Base-by-base conservation (phyloP, 2,113 vertebrate species). In the Columbina picui region DNA sequence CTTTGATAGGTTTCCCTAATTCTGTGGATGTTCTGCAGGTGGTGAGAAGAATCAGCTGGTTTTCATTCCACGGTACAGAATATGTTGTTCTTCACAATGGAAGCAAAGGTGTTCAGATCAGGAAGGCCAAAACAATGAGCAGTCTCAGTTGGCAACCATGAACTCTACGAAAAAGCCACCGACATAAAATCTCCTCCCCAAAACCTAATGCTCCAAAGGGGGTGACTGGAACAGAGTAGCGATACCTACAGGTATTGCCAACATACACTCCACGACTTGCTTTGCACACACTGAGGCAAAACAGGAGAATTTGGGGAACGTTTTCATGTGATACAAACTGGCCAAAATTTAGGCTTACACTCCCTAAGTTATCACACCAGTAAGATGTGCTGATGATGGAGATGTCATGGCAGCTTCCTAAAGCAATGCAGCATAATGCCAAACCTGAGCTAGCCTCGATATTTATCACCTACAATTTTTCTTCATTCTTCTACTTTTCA, bases 1-100 rank as follows among this genome's bases (percentile, higher is more conserved):
- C 32, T 89, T 96, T 77, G 91, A 34, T 69, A 86, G 2, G 1
- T 77, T 87, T 84, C 60, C 9, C 12, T 57, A 17, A n/a, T 84
- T 80, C 57, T 84, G 76, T 53, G 89, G 55, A 73, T 52, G 67
- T 71, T 92, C 55, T 64, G 74, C 45, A 76, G 82, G 49, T 57
- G 53, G 18, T 34, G 17, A 79, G 57, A 63, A 67, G 32, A 69
- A 43, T 20, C 43, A 61, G 7, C 26, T 60, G 39, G 12, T 13
- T 90, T 76, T 76, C 13, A 0, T 57, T 36, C 32, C 36, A 27
- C 47, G 75, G 45, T 30, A 45, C 41, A 87, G 73, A 77, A 47
- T 52, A 49, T 20, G 19, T 39, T 32, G 11, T 69, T 27, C 73
- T 87, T 84, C 38, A 49, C 27, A 81, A 39, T 14, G 12, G 64